phyloP scores from a whole-genome alignment of 2,888 invertebrate species.

The Cataglyphis altisquamis region DNA sequence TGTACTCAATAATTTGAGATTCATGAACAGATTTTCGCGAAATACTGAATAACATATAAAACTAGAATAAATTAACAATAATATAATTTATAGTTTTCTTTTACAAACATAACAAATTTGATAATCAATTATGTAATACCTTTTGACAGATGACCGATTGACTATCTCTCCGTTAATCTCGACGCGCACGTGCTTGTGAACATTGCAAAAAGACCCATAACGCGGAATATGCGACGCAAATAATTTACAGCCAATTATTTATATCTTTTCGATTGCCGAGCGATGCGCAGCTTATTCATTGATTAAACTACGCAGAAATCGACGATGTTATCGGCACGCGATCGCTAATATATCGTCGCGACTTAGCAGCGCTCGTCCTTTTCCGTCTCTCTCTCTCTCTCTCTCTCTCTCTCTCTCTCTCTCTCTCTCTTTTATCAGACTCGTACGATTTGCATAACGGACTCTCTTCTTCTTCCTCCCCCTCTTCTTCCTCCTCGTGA shows the following conservation, averaged over 20 bases:
- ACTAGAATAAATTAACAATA: not conserved
- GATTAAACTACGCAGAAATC: slow-evolving; percentile 60
- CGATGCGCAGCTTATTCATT: slow-evolving; percentile 33
- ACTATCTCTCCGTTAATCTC: slow-evolving; percentile 20
- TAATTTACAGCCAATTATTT: slow-evolving; percentile 71
- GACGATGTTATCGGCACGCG: slow-evolving; percentile 67
- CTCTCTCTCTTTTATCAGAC: not conserved
- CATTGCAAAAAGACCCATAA: slow-evolving; percentile 9
- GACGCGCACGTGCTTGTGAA: slow-evolving; percentile 11
- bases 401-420: no score
- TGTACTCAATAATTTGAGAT: not conserved
- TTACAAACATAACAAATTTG: not conserved
- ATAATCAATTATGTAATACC: slow-evolving; percentile 6
- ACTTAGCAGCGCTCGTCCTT: slow-evolving; percentile 52
- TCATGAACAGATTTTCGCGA: slow-evolving; percentile 19
- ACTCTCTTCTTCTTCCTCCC: slow-evolving; percentile 37
- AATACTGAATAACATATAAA: slow-evolving; percentile 21
- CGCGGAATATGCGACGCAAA: slow-evolving; percentile 51
- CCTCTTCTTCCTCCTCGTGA: not conserved
- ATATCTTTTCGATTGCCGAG: slow-evolving; percentile 43
- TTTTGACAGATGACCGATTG: slow-evolving; percentile 40
- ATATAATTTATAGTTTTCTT: not conserved
- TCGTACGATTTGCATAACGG: slow-evolving; percentile 55
- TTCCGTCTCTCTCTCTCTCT: no score
- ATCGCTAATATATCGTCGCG: slow-evolving; percentile 67